Evolutionary conservation across 2,888 invertebrate species (phyloP), one percentile per base, ranked within the genome.

Genomic region (Hydroisotoma schaefferi): DNA sequence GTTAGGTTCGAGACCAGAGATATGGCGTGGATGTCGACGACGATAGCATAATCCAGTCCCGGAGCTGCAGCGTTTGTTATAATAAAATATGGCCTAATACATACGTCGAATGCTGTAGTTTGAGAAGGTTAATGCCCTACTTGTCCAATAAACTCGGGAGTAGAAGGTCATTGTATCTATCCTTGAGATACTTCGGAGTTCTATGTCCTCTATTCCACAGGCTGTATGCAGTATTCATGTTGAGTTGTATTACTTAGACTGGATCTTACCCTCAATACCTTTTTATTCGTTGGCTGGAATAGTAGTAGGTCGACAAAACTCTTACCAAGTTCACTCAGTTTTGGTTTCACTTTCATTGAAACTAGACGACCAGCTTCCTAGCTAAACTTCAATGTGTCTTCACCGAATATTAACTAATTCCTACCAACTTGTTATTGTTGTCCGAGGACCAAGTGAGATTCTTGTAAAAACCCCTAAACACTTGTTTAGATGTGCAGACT

Each of bases 151-250:
- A 64, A 61, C 64, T 64, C 57, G 55, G 56, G 55, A 60, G 25
- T 49, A 64, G 64, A 64, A 64, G 64, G 64, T 64, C 64, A 64
- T 64, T 64, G 64, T 64, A 64, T 64, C 63, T 60, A 64, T 60
- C 64, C 64, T 64, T 64, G 64, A 64, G 64, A 60, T 64, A 64
- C 64, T 64, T 64, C 60, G 64, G 63, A 63, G 64, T 64, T 64
- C 64, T 60, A 64, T 60, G 64, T 61, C 64, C 64, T 64, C 64
- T 57, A 64, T 53, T 53, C 43, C 38, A 53, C 28, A 26, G 43
- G n/a, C 40, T n/a, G n/a, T n/a, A n/a, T n/a, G 40, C 20, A 33
- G n/a, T 49, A 3, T 27, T 27, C 51, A 52, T 52, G 51, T 52
- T 33, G 23, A 28, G 3, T 22, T 5, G 18, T 22, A 4, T 22